Percentiles rank a stretch among this genome's conserved stretches.
Evolutionary conservation across 2,113 vertebrate genomes (phyloP).

Genomic region (Apteryx mantelli): DNA sequence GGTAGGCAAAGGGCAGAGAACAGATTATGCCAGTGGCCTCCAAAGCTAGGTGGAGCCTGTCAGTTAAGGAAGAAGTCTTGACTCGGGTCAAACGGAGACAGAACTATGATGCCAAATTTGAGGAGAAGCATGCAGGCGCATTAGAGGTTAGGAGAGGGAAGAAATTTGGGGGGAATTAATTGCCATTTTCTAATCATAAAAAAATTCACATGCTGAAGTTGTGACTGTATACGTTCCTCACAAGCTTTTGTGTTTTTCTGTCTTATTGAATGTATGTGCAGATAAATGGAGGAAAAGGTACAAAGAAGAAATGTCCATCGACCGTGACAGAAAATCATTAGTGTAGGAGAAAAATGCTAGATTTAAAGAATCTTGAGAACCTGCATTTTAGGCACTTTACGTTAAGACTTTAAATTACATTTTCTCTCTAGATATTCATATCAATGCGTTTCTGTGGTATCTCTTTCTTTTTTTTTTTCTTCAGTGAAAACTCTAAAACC

Average conservation of each 20-base stretch:
- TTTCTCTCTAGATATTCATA: background rate
- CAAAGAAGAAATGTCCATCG: background rate
- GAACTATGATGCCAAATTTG: background rate
- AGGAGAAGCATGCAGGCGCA: background rate
- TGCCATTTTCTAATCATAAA: background rate
- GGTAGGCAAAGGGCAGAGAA: background rate
- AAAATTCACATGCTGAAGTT: background rate
- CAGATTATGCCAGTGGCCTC: background rate
- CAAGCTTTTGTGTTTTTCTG: background rate
- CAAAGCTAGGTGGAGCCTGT: background rate
- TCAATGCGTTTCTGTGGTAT: background rate
- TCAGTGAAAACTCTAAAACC: background rate
- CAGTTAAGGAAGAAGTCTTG: background rate
- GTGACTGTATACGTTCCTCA: background rate
- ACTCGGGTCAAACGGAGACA: accelerated
- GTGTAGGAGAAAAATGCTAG: background rate
- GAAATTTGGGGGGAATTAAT: background rate
- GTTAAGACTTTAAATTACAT: background rate
- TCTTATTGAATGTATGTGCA: background rate
- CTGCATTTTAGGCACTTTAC: background rate
- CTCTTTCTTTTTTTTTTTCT: background rate
- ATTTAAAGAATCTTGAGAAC: background rate
- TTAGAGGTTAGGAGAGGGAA: background rate
- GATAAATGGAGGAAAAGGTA: background rate
- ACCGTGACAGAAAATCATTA: background rate